Evolutionary conservation across 2,113 vertebrate genomes (phyloP).

Genomic region (Megaceryle maxima): DNA sequence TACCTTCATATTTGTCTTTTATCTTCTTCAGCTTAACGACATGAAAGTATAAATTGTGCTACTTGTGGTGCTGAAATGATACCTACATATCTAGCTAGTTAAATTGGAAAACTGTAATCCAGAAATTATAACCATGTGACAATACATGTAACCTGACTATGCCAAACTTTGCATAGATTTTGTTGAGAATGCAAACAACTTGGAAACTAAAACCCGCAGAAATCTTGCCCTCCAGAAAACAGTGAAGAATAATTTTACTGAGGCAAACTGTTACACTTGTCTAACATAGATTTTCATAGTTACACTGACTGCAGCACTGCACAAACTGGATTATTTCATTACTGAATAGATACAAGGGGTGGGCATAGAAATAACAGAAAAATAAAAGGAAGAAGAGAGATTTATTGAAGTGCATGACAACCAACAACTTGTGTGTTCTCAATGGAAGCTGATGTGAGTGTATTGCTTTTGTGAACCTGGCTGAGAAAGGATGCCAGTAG

Average conservation of each 20-base stretch:
- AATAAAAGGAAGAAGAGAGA: not conserved
- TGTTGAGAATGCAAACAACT: not conserved
- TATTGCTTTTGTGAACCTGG: not conserved
- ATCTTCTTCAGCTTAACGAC: not conserved
- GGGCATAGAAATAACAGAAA: not conserved
- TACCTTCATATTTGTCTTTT: not conserved
- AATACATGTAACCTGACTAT: not conserved
- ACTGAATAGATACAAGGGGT: not conserved
- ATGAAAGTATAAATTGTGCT: not conserved
- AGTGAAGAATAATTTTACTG: not conserved
- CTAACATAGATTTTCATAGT: not conserved
- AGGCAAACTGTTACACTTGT: not conserved
- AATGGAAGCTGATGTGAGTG: not conserved
- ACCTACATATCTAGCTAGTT: not conserved
- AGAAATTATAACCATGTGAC: not conserved
- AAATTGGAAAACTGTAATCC: not conserved
- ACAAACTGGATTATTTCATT: not conserved
- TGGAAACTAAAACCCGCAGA: not conserved
- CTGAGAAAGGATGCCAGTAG: not conserved
- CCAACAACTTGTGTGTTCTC: not conserved
- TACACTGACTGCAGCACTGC: not conserved
- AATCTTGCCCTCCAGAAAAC: not conserved
- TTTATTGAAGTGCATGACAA: not conserved
- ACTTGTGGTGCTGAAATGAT: not conserved
- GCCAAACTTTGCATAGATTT: not conserved